phyloP scores from a whole-genome alignment of 2,888 invertebrate genomes.

The Oscheius sp. region DNA sequence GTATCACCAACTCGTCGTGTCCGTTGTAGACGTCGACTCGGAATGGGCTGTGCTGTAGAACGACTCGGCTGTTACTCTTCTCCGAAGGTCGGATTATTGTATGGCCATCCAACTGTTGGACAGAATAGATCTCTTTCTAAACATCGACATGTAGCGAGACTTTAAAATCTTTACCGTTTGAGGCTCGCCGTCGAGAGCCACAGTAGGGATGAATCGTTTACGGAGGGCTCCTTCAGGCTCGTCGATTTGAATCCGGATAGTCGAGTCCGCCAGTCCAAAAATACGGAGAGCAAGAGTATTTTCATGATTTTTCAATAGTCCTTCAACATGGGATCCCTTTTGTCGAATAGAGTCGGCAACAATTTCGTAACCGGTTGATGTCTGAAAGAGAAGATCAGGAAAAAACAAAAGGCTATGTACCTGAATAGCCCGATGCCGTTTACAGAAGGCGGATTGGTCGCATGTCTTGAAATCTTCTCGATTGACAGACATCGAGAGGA shows the following conservation, averaged over 20 bases:
- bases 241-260: constrained; percentile 59
- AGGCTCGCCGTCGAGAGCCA: constrained; percentile 47
- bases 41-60: constrained; percentile 80
- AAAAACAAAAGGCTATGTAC: too few species aligned
- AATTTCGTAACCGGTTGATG: constrained; percentile 57
- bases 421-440: constrained; percentile 56
- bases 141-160: neutral
- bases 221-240: constrained; percentile 51
- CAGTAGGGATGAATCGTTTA: constrained; percentile 52
- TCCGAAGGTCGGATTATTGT: neutral
- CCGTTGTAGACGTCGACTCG: constrained; percentile 84
- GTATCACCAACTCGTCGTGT: constrained; percentile 80
- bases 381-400: too few species aligned
- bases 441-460: constrained; percentile 71
- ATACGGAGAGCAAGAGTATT: constrained; percentile 46
- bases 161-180: neutral
- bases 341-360: constrained; percentile 5
- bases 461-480: constrained; percentile 71
- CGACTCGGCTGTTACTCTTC: constrained; percentile 38
- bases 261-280: constrained; percentile 39
- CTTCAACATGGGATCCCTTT: constrained; percentile 2
- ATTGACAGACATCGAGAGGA: constrained; percentile 55
- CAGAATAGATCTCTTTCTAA: neutral
- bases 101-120: constrained; percentile 32
- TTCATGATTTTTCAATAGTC: constrained; percentile 38